These are phyloP conservation scores for Gephyroberyx darwinii DNA, from an alignment of 2,797 vertebrate species.

Conservation along the genomic window DNA sequence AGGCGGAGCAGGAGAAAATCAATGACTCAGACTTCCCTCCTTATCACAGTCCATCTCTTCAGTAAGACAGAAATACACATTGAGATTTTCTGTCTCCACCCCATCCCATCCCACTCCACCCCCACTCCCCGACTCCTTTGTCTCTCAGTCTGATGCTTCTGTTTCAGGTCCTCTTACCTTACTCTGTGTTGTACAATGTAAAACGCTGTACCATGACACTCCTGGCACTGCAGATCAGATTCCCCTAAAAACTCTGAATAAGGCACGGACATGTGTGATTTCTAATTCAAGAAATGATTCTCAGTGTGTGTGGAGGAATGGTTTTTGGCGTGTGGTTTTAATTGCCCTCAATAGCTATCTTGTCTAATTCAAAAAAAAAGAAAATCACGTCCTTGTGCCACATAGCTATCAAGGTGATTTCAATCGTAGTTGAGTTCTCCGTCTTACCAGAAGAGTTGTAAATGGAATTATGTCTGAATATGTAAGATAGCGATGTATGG, in stretches of 20 bases:
- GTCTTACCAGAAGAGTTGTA: constrained; percentile 50
- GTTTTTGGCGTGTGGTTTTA: constrained; percentile 12
- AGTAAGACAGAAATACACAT: constrained; percentile 57
- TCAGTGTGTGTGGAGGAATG: neutral
- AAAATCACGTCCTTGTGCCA: constrained; percentile 65
- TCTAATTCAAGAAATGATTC: constrained; percentile 10
- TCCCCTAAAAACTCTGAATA: neutral
- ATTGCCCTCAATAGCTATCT: neutral
- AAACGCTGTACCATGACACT: constrained; percentile 8
- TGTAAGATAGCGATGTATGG: constrained; percentile 55
- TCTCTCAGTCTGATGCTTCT: constrained; percentile 39
- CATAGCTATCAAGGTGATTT: constrained; percentile 61
- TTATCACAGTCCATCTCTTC: constrained; percentile 64
- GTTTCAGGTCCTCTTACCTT: constrained; percentile 12
- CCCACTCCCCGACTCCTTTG: constrained; percentile 27
- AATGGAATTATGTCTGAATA: constrained; percentile 58
- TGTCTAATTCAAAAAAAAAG: constrained; percentile 64
- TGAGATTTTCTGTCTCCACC: constrained; percentile 39
- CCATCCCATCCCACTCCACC: constrained; percentile 40
- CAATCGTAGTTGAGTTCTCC: constrained; percentile 65
- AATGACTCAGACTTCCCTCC: constrained; percentile 59
- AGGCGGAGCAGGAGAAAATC: constrained; percentile 60
- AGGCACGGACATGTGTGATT: constrained; percentile 16
- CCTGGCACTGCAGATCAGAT: constrained; percentile 19
- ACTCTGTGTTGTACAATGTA: neutral